Base-by-base conservation (phyloP, 1,140 invertebrate species). In the Onthophagus taurus region DNA sequence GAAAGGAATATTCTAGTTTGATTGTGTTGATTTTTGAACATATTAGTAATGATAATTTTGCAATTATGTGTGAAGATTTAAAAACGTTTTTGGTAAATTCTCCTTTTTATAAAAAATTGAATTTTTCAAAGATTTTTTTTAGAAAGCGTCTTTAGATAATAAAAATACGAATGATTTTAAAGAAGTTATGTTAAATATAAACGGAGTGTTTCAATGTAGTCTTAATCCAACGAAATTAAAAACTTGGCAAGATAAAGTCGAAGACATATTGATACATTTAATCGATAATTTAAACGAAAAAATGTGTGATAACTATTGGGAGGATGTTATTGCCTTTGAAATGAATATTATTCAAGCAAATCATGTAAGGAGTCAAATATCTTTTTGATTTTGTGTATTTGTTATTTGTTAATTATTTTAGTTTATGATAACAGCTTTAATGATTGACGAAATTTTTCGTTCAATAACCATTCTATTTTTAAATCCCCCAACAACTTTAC, bases 1-100 rank as follows among this genome's bases (percentile, higher is more conserved):
- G 3, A 14, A 46, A 57, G n/a, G 49, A 57, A 12, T 55, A 49
- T 53, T 49, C 51, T 13, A 51, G 54, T 38, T 30, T 59, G 17
- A 29, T 57, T 7, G 43, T 41, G 4, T 44, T 60, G 14, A 51
- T 60, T 16, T 42, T 54, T 24, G 50, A 51, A 17, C 47, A 51
- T 26, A 51, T 58, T 26, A 36, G 54, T 12, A 55, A 53, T 46
- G 54, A 61, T 23, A 19, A 54, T 13, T 61, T 61, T 41, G n/a
- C 31, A 17, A 12, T 19, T 2, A 41, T 57, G 16, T 29, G 47
- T 3, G 26, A 26, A 11, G 56, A 60, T 44, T 46, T 58, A 31
- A 35, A 51, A 12, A 16, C 47, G 49, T 43, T 19, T 41, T 31
- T 18, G 5, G 31, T 34, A 34, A 14, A 6, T 42, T 13, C n/a